A percentile compares a stretch with the other conserved stretches of the same genome.
phyloP scores from a whole-genome alignment of 92 coral and sea anemone species.

The Muricea muricata region DNA sequence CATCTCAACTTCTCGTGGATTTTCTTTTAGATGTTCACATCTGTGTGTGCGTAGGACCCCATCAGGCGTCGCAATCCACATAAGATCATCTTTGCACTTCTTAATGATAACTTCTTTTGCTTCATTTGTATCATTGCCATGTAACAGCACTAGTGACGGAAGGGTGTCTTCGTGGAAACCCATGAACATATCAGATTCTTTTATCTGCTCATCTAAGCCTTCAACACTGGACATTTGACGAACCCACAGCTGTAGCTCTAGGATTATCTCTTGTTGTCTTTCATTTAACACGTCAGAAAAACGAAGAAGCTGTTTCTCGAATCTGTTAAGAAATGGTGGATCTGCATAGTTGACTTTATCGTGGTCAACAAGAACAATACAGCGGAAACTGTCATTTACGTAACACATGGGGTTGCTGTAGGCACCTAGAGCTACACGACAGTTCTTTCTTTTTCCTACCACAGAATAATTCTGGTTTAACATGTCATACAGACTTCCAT shows the following conservation, averaged over 20 bases:
- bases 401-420: conserved; percentile 96
- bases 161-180: conserved; percentile 87
- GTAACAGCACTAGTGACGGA: conserved; percentile 78
- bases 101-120: conserved; percentile 42
- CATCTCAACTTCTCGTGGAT: conserved; percentile 28
- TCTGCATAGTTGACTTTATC: conserved; percentile 83
- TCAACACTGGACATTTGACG: conserved; percentile 69
- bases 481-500: conserved; percentile 97
- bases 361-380: conserved; percentile 89
- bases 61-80: conserved; percentile 55
- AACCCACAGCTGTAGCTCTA: conserved; percentile 65
- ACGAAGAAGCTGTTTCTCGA: conserved; percentile 87
- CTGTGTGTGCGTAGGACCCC: conserved; percentile 55
- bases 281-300: conserved; percentile 79
- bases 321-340: conserved; percentile 92
- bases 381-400: conserved; percentile 90
- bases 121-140: conserved; percentile 50
- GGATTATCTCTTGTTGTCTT: conserved; percentile 63
- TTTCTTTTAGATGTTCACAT: conserved; percentile 16
- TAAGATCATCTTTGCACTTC: conserved; percentile 48
- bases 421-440: conserved; percentile 95
- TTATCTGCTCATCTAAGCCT: conserved; percentile 58
- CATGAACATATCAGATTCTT: conserved; percentile 77
- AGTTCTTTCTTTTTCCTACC: conserved; percentile 89
- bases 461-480: conserved; percentile 89